These are phyloP conservation scores for Actinia tenebrosa DNA, from an alignment of 64 coral and sea anemone species.

Conservation along the genomic window DNA sequence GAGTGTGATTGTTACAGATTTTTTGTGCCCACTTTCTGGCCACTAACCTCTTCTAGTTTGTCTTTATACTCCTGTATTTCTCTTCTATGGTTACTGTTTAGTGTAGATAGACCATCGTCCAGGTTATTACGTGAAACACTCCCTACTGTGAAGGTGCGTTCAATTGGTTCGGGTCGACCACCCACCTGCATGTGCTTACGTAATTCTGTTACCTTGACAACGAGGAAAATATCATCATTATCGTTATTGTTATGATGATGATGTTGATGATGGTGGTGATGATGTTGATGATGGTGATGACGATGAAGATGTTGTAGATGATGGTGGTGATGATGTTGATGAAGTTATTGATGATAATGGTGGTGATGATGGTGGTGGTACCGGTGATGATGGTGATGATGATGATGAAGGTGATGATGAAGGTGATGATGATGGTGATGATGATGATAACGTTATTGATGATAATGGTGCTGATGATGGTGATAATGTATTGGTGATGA, in stretches of 20 bases:
- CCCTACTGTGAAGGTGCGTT: constrained; percentile 10
- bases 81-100: not conserved
- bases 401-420: no score
- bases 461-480: not conserved
- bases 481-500: no score
- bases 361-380: no score
- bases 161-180: constrained; percentile 9
- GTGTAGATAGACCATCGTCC: not conserved
- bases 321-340: no score
- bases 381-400: no score
- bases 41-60: not conserved
- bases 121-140: not conserved
- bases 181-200: not conserved
- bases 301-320: no score
- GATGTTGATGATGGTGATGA: no score
- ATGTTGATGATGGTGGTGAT: no score
- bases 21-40: not conserved
- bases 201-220: not conserved
- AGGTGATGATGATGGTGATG: no score
- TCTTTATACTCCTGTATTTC: not conserved
- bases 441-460: not conserved
- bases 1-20: no score
- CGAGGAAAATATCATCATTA: not conserved
- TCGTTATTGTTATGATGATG: no score
- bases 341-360: no score